These are phyloP conservation scores for Spodoptera frugiperda DNA, from an alignment of 1,140 invertebrate species.

Conservation along the genomic window DNA sequence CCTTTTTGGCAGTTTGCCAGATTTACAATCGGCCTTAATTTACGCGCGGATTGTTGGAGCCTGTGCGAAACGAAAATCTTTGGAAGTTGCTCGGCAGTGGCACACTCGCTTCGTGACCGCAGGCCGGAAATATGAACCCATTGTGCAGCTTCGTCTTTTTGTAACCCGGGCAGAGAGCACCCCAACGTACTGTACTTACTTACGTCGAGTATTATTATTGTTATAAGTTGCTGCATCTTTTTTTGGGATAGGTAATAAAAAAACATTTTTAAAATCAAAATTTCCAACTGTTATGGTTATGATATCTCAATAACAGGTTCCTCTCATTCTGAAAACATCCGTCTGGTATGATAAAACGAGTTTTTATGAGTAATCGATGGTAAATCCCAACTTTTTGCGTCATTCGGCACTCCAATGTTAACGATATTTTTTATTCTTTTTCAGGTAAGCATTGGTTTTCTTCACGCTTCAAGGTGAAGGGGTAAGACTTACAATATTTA, in stretches of 20 bases:
- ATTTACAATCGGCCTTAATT: slow-evolving; percentile 68
- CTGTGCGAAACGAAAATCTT: slow-evolving; percentile 62
- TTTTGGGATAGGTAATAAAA: too few species aligned
- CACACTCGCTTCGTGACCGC: slow-evolving; percentile 55
- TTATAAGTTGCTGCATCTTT: slow-evolving; percentile 29
- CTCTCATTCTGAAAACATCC: slow-evolving; percentile 18
- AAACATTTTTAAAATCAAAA: background rate
- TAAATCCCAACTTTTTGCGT: background rate
- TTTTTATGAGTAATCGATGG: slow-evolving; percentile 28
- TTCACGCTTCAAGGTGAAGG: background rate
- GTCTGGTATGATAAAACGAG: slow-evolving; percentile 13
- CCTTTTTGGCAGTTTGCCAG: slow-evolving; percentile 65
- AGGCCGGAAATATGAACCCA: slow-evolving; percentile 73
- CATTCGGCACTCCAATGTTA: slow-evolving; percentile 8
- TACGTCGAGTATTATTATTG: slow-evolving; percentile 26
- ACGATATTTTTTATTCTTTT: slow-evolving; percentile 22
- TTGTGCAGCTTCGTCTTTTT: slow-evolving; percentile 71
- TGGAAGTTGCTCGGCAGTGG: slow-evolving; percentile 52
- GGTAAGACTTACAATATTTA: slow-evolving; percentile 35
- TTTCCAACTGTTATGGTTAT: background rate
- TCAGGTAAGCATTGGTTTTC: slow-evolving; percentile 42
- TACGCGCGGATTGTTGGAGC: slow-evolving; percentile 60
- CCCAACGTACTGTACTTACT: slow-evolving; percentile 21
- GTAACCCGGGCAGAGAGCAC: slow-evolving; percentile 41
- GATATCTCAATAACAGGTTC: slow-evolving; percentile 19